phyloP scores from a whole-genome alignment of 2,888 invertebrate species.

The Ctenicera cuprea region DNA sequence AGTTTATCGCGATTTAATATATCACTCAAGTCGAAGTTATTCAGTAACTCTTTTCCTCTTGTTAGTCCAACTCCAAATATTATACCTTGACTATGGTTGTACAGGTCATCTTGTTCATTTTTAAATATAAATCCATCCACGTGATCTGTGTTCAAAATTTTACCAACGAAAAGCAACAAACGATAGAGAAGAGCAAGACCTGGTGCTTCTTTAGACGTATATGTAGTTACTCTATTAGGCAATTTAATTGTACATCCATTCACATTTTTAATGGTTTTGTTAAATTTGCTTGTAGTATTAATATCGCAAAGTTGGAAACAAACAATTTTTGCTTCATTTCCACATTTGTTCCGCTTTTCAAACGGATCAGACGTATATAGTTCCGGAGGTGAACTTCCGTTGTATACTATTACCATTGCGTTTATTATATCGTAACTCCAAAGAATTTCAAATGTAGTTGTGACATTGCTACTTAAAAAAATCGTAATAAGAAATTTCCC shows the following conservation, averaged over 20 bases:
- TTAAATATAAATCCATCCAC: too few relatives aligned
- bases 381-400: neutral
- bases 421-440: conserved; percentile 6
- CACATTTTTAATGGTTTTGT: neutral
- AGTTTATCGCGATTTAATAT: neutral
- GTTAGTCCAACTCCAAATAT: too few relatives aligned
- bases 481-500: neutral
- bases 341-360: neutral
- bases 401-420: neutral
- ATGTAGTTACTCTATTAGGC: too few relatives aligned
- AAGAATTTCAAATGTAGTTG: neutral
- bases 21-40: neutral
- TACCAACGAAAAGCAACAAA: too few relatives aligned
- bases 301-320: neutral
- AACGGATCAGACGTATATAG: neutral
- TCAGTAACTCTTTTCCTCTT: neutral
- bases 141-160: too few relatives aligned
- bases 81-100: too few relatives aligned
- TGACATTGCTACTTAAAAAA: neutral
- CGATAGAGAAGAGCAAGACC: too few relatives aligned
- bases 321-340: neutral
- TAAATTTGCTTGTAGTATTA: neutral
- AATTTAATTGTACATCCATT: neutral
- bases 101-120: too few relatives aligned
- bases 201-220: too few relatives aligned